Base-by-base conservation (phyloP, 2,888 invertebrate genomes). In the Diarsia dahlii region DNA sequence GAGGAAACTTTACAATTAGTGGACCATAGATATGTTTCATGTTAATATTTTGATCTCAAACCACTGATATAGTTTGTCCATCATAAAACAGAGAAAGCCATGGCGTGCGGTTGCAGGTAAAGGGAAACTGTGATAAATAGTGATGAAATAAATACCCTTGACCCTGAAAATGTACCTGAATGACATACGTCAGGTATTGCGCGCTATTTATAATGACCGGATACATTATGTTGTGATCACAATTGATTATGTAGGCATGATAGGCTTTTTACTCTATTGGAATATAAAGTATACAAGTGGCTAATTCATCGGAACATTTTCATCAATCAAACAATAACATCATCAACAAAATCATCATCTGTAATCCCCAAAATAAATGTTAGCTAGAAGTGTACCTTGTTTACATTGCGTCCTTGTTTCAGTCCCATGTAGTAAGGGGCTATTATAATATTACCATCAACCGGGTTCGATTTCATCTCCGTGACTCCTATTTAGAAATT, bases 91-190 rank as follows among this genome's bases (percentile, higher is more conserved):
- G 12, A 18, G 20, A 45, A 12, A 45, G 10, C 0, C 1, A 3
- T 28, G 9, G 9, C 12, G 20, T 15, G 45, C 15, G 52, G 6
- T 39, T 23, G 28, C 10, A 34, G 13, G 2, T 23, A 3, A 23
- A 20, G n/a, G 13, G n/a, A 13, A 23, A 20, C 9, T 50, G 70
- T 45, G 13, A 9, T 5, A 62, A 39, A 23, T 15, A 63, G n/a
- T 58, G 46, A 56, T 79, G 66, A 46, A 70, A 62, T 69, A 60
- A 50, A 66, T 76, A 48, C 48, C 68, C 23, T 56, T 69, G 64
- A 45, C 52, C 64, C 15, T 68, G 52, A 2, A 10, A 10, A 34
- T 28, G n/a, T 66, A 56, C 13, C 52, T 69, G 50, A 50, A 46
- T 69, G 74, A 20, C 50, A 46, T 69, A 39, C 39, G 58, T 74